phyloP scores from a whole-genome alignment of 2,797 vertebrate species.

The Ctenopoma kingsleyae region DNA sequence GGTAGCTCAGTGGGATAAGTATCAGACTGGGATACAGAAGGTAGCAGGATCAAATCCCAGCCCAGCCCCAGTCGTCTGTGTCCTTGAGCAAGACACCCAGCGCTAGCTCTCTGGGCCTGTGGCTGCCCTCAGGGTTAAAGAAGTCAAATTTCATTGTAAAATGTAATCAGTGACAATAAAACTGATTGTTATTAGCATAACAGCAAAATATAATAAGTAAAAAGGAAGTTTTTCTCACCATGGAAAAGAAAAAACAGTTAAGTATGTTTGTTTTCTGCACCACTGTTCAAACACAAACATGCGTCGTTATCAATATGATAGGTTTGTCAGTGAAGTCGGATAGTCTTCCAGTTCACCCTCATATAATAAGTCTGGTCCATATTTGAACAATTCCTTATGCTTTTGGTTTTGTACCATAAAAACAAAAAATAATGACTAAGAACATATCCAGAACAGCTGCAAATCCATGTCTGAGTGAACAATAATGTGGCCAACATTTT shows the following conservation, averaged over 20 bases:
- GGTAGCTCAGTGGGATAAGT: too few species aligned
- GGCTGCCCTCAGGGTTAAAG: too few species aligned
- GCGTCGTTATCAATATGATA: conserved; percentile 18
- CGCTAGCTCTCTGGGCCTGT: too few species aligned
- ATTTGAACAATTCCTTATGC: conserved; percentile 27
- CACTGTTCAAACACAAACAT: conserved; percentile 47
- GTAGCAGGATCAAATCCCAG: too few species aligned
- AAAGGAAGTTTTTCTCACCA: conserved; percentile 27
- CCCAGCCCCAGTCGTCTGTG: too few species aligned
- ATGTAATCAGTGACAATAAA: too few species aligned
- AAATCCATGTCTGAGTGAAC: conserved; percentile 1
- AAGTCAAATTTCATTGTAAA: too few species aligned
- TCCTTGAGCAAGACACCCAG: too few species aligned
- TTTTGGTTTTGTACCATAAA: conserved; percentile 27
- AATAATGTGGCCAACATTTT: not conserved
- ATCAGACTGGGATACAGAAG: too few species aligned
- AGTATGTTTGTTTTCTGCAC: conserved; percentile 26
- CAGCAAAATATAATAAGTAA: conserved; percentile 24
- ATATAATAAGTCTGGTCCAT: conserved; percentile 10
- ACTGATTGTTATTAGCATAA: too few species aligned
- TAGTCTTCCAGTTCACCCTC: conserved; percentile 19
- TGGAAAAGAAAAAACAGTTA: conserved; percentile 27
- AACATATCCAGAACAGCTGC: conserved; percentile 13
- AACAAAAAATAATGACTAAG: not conserved
- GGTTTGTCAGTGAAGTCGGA: conserved; percentile 16